Evolutionary conservation across 2,113 vertebrate species (phyloP).

Genomic region (Entomyzon cyanotis): DNA sequence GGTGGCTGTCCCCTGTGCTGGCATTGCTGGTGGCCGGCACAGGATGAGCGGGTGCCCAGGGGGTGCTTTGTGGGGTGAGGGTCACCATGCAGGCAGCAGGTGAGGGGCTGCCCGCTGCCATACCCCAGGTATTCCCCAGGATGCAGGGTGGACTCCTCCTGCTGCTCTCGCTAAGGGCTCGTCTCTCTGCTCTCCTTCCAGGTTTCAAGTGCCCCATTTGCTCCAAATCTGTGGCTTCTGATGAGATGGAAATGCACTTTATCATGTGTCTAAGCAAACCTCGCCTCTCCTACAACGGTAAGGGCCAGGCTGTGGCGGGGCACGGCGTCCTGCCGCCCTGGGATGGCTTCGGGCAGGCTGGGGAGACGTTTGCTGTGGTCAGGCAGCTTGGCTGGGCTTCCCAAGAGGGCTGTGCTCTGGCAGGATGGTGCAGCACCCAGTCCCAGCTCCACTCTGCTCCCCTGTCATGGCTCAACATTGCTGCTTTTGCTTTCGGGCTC

Average conservation of each 20-base stretch:
- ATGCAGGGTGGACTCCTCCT: not conserved
- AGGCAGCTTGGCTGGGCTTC: not conserved
- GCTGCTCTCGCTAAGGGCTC: not conserved
- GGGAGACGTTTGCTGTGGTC: not conserved
- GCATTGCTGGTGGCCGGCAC: not conserved
- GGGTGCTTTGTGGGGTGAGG: not conserved
- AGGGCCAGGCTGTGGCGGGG: not conserved
- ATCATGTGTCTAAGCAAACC: constrained; percentile 99
- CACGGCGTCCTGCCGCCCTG: accelerated
- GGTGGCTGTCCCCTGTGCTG: not conserved
- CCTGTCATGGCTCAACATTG: accelerated
- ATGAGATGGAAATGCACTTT: constrained; percentile 99
- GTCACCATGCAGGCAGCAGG: constrained; percentile 58
- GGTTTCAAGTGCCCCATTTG: constrained; percentile 99
- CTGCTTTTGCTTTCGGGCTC: not conserved
- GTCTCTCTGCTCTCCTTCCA: constrained; percentile 56
- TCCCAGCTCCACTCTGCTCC: not conserved
- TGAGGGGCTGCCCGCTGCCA: not conserved
- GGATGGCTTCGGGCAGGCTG: not conserved
- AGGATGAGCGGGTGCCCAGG: not conserved
- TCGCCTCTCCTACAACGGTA: constrained; percentile 98
- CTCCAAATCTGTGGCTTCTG: constrained; percentile 98
- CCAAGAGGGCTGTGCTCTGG: not conserved
- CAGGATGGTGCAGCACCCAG: not conserved
- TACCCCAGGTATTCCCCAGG: not conserved